phyloP scores from a whole-genome alignment of 2,113 vertebrate genomes.

The Leiothrix lutea region DNA sequence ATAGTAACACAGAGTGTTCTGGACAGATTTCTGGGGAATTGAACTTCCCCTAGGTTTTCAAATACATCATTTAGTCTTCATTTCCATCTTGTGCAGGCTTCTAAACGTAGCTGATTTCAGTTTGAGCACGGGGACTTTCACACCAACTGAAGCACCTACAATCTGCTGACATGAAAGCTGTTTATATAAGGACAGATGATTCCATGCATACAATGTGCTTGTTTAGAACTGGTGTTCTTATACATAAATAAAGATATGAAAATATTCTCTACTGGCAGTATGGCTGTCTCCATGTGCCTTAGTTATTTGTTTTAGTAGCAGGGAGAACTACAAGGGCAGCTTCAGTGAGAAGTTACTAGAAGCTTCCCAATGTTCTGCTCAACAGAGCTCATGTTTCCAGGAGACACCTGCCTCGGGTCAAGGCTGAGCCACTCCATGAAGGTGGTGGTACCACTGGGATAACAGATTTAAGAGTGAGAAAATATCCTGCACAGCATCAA shows the following conservation, averaged over 20 bases:
- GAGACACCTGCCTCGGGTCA: too few relatives aligned
- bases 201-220: not conserved
- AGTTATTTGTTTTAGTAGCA: not conserved
- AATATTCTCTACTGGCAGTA: not conserved
- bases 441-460: not conserved
- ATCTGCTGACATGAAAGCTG: not conserved
- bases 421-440: not conserved
- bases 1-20: not conserved
- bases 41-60: not conserved
- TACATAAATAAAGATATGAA: not conserved
- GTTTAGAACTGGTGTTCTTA: not conserved
- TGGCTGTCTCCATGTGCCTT: not conserved
- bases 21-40: not conserved
- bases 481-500: not conserved
- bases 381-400: not conserved
- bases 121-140: not conserved
- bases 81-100: not conserved
- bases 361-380: not conserved
- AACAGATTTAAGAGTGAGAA: not conserved
- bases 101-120: not conserved
- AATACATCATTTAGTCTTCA: not conserved
- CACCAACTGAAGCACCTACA: not conserved
- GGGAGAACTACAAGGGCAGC: not conserved
- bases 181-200: not conserved
- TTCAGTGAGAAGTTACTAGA: not conserved